Conservation (phyloP, 1,140 invertebrate species). For the Bombus consobrinus region DNA sequence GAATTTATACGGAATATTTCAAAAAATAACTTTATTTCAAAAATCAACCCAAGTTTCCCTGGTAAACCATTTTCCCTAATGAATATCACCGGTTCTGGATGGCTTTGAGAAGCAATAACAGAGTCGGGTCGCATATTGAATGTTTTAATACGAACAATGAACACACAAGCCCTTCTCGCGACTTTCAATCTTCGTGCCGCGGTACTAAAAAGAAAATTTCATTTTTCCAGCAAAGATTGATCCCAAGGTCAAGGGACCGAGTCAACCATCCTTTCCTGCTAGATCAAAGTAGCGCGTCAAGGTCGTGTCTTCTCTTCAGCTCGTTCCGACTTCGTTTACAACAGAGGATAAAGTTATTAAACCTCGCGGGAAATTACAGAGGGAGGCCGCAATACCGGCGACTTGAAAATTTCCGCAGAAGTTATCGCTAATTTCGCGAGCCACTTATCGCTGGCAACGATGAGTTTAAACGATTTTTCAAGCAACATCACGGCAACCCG, state of each 20-base stretch:
- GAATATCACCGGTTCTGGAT: background rate
- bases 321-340: background rate
- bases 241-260: conserved; percentile 4
- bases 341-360: conserved; percentile 31
- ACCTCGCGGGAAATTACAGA: conserved; percentile 10
- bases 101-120: background rate
- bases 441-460: background rate
- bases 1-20: background rate
- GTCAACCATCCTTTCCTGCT: background rate
- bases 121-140: background rate
- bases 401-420: conserved; percentile 20
- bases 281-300: background rate
- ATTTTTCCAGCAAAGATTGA: background rate
- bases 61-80: background rate
- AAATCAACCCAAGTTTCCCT: too few relatives aligned
- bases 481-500: background rate
- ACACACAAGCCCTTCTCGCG: background rate
- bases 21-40: background rate
- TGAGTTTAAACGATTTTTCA: conserved; percentile 26
- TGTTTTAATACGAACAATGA: background rate
- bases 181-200: background rate
- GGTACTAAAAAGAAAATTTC: background rate
- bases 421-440: conserved; percentile 28
- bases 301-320: background rate
- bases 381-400: background rate